phyloP scores from a whole-genome alignment of 2,797 vertebrate species.

The Varecia variegata region DNA sequence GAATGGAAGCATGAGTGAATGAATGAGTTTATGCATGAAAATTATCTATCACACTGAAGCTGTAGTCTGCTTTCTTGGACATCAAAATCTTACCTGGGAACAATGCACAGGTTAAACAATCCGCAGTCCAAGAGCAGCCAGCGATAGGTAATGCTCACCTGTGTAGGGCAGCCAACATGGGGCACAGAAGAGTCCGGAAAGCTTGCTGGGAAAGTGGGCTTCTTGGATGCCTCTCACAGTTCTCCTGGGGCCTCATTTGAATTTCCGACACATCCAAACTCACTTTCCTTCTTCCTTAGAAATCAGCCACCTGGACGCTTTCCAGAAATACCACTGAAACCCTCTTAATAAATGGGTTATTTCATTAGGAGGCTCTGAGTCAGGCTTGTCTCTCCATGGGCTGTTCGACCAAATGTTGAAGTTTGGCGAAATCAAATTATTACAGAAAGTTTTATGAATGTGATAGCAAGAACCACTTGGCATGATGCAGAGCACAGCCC shows the following conservation, averaged over 20 bases:
- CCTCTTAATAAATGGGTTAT: not conserved
- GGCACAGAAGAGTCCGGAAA: not conserved
- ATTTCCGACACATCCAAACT: not conserved
- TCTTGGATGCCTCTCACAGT: not conserved
- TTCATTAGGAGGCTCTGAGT: not conserved
- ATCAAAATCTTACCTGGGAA: not conserved
- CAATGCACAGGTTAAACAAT: accelerated
- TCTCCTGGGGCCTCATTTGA: not conserved
- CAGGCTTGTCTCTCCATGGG: not conserved
- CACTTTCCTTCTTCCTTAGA: not conserved
- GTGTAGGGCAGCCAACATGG: accelerated
- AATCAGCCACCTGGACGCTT: not conserved
- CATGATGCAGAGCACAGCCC: not conserved
- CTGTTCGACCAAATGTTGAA: not conserved
- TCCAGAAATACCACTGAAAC: not conserved
- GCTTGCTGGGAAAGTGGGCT: not conserved
- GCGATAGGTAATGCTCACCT: accelerated
- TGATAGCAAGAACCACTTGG: not conserved
- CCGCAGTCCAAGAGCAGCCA: not conserved
- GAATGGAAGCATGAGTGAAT: not conserved
- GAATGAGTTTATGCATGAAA: not conserved
- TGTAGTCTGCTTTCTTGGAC: not conserved
- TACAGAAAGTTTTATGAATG: slow-evolving; percentile 2
- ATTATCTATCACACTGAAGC: accelerated
- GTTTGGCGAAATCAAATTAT: slow-evolving; percentile 2